A percentile compares a stretch with the other conserved stretches of the same genome.
Evolutionary conservation across 1,140 invertebrate genomes (phyloP).

Genomic region (Diplogasteroides magnus): DNA sequence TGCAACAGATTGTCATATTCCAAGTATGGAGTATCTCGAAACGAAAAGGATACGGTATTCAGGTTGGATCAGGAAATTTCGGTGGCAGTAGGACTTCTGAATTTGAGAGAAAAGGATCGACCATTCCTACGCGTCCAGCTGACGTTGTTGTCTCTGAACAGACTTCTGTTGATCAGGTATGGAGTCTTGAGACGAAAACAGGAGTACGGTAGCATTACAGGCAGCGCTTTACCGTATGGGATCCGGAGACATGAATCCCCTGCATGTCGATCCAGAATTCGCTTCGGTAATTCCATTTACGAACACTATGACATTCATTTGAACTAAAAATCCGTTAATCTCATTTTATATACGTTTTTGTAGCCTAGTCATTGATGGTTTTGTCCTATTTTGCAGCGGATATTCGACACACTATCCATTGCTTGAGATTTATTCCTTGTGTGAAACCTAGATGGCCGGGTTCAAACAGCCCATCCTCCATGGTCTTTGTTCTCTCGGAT

Average conservation of each 20-base stretch:
- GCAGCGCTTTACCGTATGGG: constrained; percentile 71
- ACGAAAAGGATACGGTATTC: not conserved
- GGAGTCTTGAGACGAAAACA: not conserved
- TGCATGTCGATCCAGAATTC: constrained; percentile 88
- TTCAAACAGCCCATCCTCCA: constrained; percentile 84
- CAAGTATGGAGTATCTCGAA: constrained; percentile 51
- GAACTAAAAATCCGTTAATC: too few relatives aligned
- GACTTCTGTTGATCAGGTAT: constrained; percentile 72
- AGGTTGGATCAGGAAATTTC: constrained; percentile 81
- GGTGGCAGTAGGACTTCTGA: too few relatives aligned
- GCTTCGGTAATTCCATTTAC: too few relatives aligned
- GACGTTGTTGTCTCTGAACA: constrained; percentile 71
- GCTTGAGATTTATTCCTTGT: not conserved
- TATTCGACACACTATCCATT: not conserved
- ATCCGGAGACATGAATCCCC: constrained; percentile 85
- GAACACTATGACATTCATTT: too few relatives aligned
- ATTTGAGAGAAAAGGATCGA: too few relatives aligned
- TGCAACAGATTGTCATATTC: constrained; percentile 67
- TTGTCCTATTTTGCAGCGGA: constrained; percentile 19
- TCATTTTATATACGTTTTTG: too few relatives aligned
- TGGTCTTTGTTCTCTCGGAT: constrained; percentile 83
- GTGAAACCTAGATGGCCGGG: constrained; percentile 61
- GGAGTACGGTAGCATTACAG: constrained; percentile 56
- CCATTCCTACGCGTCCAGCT: constrained; percentile 67
- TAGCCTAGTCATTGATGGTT: not conserved